Evolutionary conservation across 2,797 vertebrate species (phyloP), one percentile per base, ranked within the genome.

Genomic region (Alexandromys oeconomus): DNA sequence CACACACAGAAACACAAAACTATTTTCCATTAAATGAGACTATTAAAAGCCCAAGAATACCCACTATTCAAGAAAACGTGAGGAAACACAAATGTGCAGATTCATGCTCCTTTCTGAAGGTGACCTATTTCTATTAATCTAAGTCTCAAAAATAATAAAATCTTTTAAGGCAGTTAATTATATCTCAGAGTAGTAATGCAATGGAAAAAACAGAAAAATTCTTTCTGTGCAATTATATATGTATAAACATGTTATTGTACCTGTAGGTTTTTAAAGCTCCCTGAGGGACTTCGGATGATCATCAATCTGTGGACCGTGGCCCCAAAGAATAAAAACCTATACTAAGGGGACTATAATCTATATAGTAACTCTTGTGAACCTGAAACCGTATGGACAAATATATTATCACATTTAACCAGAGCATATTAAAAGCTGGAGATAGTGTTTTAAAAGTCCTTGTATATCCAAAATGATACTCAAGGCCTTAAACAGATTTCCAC

Each of bases 91-190:
- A 34, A 9, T 54, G 25, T 89, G 5, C 43, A 17, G 80, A n/a
- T n/a, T 77, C 8, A 40, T 92, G 27, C 14, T 89, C 0, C 71
- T 84, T 95, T 84, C 81, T 81, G 77, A 87, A 96, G 69, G 51
- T 25, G 31, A 95, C 86, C 80, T 95, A 29, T 76, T 86, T 69
- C 85, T 92, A n/a, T 67, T 40, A 73, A 80, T 92, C 80, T 89
- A 87, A 61, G 17, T 63, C n/a, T 57, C 74, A 76, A 96, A 84
- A 92, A 73, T 90, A 77, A 92, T 65, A 93, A 80, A 92, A 93
- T 86, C 17, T 27, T 92, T 74, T 95, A 37, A 87, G 23, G 11
- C 40, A 95, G 29, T 43, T 43, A 95, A 81, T 73, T 93, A 65
- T 89, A 73, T 74, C 76, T 57, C 46, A 92, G 78, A 6, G 27